These are phyloP conservation scores for Eumerus sabulonum DNA, from an alignment of 2,888 invertebrate genomes.

Conservation along the genomic window DNA sequence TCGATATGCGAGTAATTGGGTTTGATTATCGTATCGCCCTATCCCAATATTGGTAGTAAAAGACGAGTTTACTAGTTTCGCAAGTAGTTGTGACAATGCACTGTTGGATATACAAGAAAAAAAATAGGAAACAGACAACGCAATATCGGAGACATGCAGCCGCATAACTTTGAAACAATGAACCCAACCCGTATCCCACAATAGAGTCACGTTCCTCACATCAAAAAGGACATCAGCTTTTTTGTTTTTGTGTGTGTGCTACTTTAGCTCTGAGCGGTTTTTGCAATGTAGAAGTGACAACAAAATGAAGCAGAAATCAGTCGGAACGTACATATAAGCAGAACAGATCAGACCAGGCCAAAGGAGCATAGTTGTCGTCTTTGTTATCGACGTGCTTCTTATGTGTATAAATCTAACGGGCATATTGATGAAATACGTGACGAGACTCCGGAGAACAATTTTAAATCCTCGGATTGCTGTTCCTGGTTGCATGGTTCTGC, in stretches of 20 bases:
- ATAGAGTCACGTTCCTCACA: conserved; percentile 65
- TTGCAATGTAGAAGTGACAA: neutral
- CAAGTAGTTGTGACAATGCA: conserved; percentile 48
- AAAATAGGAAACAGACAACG: conserved; percentile 47
- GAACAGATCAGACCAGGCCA: conserved; percentile 27
- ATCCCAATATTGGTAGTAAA: conserved; percentile 53
- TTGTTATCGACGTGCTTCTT: neutral
- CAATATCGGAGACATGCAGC: conserved; percentile 50
- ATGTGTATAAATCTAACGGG: conserved; percentile 58
- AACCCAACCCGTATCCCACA: conserved; percentile 53
- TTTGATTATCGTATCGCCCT: conserved; percentile 17
- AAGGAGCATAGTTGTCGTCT: conserved; percentile 14
- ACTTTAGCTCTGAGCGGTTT: conserved; percentile 26
- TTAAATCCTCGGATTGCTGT: conserved; percentile 57
- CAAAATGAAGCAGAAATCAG: conserved; percentile 56
- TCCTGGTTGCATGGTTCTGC: conserved; percentile 24
- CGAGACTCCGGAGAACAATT: conserved; percentile 53
- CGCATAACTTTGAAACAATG: conserved; percentile 67
- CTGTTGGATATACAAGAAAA: conserved; percentile 1
- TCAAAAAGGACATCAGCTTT: conserved; percentile 59
- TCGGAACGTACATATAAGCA: conserved; percentile 52
- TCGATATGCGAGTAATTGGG: conserved; percentile 15
- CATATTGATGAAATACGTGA: conserved; percentile 69
- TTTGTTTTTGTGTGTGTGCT: too few relatives aligned
- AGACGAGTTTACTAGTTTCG: conserved; percentile 46